Percentiles rank a stretch among this genome's conserved stretches.
Conservation (phyloP, 2,888 invertebrate genomes). For the Palloptera scutellata region DNA sequence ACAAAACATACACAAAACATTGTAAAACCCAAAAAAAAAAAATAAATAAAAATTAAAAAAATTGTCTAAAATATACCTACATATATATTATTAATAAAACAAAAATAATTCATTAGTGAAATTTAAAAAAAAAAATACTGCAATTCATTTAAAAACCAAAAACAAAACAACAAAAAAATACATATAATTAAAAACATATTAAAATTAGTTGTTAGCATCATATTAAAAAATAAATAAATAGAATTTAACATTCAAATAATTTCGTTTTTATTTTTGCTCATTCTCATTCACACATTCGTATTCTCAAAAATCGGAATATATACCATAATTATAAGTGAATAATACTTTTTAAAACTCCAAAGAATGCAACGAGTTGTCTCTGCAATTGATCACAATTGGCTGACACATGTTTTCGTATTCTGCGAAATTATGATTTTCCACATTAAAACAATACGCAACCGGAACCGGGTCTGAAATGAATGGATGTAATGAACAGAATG, state of each 20-base stretch:
- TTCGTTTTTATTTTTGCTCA: slow-evolving; percentile 14
- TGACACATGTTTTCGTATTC: too few relatives aligned
- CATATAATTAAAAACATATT: slow-evolving; percentile 5
- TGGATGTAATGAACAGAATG: too few relatives aligned
- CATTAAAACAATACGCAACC: too few relatives aligned
- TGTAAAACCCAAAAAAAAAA: neutral
- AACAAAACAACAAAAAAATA: slow-evolving; percentile 35
- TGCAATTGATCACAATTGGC: too few relatives aligned
- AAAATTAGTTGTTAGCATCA: slow-evolving; percentile 54
- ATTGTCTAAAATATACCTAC: neutral
- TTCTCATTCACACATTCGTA: neutral
- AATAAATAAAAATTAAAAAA: slow-evolving; percentile 2
- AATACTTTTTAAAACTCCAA: too few relatives aligned
- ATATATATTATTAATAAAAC: slow-evolving; percentile 29
- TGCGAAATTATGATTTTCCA: too few relatives aligned
- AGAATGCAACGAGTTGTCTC: too few relatives aligned
- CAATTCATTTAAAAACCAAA: slow-evolving; percentile 31
- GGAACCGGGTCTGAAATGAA: too few relatives aligned
- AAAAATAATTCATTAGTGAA: neutral
- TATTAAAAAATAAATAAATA: slow-evolving; percentile 37
- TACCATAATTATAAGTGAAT: too few relatives aligned
- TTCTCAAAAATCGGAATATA: too few relatives aligned
- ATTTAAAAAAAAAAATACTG: slow-evolving; percentile 12
- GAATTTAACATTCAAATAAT: neutral
- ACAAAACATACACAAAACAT: slow-evolving; percentile 3